These are phyloP conservation scores for Aphidius colemani DNA, from an alignment of 2,888 invertebrate species.

Conservation along the genomic window DNA sequence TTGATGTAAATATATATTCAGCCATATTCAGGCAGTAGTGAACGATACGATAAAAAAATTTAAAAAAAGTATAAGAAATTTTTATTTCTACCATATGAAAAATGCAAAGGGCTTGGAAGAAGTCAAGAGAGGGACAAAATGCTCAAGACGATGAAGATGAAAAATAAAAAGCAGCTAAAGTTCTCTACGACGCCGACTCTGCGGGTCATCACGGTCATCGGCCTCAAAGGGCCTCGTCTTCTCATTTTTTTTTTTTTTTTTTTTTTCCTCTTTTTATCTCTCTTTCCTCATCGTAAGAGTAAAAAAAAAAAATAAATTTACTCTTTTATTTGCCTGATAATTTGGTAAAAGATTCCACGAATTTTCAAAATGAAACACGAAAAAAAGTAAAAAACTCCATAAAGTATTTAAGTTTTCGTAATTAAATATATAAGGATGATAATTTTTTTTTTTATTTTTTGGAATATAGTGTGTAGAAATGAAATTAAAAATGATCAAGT, in stretches of 20 bases:
- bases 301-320: neutral
- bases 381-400: neutral
- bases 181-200: conserved; percentile 19
- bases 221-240: conserved; percentile 38
- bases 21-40: too few relatives aligned
- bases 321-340: conserved; percentile 10
- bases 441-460: too few relatives aligned
- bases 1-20: too few relatives aligned
- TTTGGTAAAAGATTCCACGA: conserved; percentile 14
- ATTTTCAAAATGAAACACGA: conserved; percentile 8
- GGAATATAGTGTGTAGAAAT: too few relatives aligned
- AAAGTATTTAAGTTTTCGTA: too few relatives aligned
- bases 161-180: conserved; percentile 11
- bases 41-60: conserved; percentile 1
- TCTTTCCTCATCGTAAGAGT: neutral
- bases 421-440: too few relatives aligned
- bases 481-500: neutral
- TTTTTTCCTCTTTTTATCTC: neutral
- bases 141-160: conserved; percentile 10
- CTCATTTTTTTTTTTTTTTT: conserved; percentile 11
- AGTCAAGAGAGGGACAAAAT: conserved; percentile 8
- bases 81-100: conserved; percentile 3
- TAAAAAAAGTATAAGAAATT: conserved; percentile 4
- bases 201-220: conserved; percentile 55
- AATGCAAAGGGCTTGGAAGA: conserved; percentile 4